phyloP scores from a whole-genome alignment of 1,140 invertebrate genomes.

The Lordiphosa clarofinis region DNA sequence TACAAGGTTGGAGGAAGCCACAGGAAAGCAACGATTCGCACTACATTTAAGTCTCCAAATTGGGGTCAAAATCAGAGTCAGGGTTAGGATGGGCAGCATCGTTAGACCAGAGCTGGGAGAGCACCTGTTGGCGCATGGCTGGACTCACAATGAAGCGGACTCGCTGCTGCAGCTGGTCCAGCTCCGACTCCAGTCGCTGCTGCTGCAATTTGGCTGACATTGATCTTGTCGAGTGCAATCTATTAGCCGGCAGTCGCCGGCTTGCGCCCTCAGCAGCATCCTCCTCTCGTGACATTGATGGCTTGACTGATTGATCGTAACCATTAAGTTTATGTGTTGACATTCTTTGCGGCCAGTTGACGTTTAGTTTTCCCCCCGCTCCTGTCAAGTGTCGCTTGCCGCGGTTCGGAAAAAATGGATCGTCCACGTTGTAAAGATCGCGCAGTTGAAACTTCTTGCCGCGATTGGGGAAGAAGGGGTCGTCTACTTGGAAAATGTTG shows the following conservation, averaged over 20 bases:
- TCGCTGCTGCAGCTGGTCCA: slow-evolving; percentile 12
- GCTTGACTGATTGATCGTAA: slow-evolving; percentile 75
- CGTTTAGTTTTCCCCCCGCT: slow-evolving; percentile 24
- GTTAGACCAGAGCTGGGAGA: slow-evolving; percentile 27
- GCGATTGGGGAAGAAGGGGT: slow-evolving; percentile 64
- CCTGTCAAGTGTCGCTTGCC: slow-evolving; percentile 56
- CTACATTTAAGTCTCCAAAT: slow-evolving; percentile 47
- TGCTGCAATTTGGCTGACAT: slow-evolving; percentile 59
- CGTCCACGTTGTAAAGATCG: slow-evolving; percentile 63
- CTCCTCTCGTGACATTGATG: slow-evolving; percentile 65
- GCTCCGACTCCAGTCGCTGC: slow-evolving; percentile 22
- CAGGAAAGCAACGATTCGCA: slow-evolving; percentile 14
- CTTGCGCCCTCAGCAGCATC: slow-evolving; percentile 17
- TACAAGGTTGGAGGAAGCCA: slow-evolving; percentile 23
- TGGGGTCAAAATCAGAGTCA: slow-evolving; percentile 23
- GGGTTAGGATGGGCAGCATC: slow-evolving; percentile 23
- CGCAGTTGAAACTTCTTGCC: slow-evolving; percentile 70
- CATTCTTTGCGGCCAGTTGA: slow-evolving; percentile 68
- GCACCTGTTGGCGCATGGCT: slow-evolving; percentile 56
- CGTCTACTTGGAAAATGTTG: slow-evolving; percentile 44
- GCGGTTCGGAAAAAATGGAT: slow-evolving; percentile 72
- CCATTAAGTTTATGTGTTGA: slow-evolving; percentile 76
- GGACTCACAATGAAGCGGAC: slow-evolving; percentile 55
- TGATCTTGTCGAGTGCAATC: slow-evolving; percentile 74
- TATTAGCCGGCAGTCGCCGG: slow-evolving; percentile 58